Evolutionary conservation across 2,888 invertebrate species (phyloP).

Genomic region (Liodrosophila aerea): DNA sequence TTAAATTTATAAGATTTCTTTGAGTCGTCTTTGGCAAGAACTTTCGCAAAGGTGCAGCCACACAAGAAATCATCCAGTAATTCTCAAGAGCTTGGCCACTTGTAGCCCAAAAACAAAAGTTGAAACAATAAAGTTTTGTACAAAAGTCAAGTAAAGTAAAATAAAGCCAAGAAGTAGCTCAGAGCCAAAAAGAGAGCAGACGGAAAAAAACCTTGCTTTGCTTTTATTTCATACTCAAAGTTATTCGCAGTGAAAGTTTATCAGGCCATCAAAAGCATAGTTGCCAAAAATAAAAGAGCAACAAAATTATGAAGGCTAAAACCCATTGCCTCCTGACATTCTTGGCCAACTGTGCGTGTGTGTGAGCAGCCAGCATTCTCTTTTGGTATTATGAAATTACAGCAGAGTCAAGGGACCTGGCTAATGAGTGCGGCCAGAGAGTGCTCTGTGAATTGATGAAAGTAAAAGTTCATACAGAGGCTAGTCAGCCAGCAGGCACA

Average conservation of each 20-base stretch:
- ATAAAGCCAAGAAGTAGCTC: conserved; percentile 30
- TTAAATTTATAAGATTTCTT: conserved; percentile 5
- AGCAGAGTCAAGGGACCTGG: conserved; percentile 13
- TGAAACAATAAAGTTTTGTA: conserved; percentile 63
- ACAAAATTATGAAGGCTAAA: conserved; percentile 13
- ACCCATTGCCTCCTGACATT: conserved; percentile 26
- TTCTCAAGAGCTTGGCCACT: conserved; percentile 37
- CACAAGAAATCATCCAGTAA: conserved; percentile 23
- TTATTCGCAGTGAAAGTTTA: conserved; percentile 67
- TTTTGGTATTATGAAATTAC: conserved; percentile 24
- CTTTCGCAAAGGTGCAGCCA: conserved; percentile 47
- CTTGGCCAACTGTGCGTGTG: conserved; percentile 19
- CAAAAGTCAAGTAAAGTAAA: conserved; percentile 12
- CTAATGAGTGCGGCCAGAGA: conserved; percentile 31
- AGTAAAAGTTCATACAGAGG: conserved; percentile 46
- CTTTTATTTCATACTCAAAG: conserved; percentile 49
- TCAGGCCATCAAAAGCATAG: conserved; percentile 54
- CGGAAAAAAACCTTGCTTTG: conserved; percentile 25
- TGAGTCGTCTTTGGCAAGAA: conserved; percentile 17
- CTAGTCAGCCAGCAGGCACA: no score
- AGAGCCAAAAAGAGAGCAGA: conserved; percentile 24
- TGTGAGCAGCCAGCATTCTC: conserved; percentile 3
- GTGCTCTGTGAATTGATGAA: conserved; percentile 23
- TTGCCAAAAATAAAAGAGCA: conserved; percentile 51
- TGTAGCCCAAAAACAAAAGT: conserved; percentile 34